Evolutionary conservation across 1,140 invertebrate genomes (phyloP).

Genomic region (Agrypnia vestita): DNA sequence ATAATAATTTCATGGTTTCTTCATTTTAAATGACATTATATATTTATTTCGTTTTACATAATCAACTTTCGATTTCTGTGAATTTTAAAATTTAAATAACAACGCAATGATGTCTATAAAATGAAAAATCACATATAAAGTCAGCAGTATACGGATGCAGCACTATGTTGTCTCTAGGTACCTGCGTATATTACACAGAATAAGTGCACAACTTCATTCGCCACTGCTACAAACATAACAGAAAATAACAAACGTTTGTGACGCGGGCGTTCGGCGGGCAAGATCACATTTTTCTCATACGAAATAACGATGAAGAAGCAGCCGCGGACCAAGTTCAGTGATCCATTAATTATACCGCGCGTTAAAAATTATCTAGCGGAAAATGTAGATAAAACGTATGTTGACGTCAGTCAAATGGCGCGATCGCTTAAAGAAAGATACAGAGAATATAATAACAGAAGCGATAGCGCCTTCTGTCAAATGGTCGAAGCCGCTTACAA

Average conservation of each 20-base stretch:
- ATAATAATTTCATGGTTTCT: no score
- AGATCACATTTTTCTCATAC: constrained; percentile 12
- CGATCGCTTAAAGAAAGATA: constrained; percentile 80
- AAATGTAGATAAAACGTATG: constrained; percentile 80
- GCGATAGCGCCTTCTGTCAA: constrained; percentile 78
- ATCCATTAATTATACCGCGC: constrained; percentile 69
- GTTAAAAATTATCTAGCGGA: constrained; percentile 80
- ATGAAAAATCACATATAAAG: background rate
- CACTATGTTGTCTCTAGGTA: background rate
- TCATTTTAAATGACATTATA: no score
- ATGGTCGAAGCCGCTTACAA: constrained; percentile 76
- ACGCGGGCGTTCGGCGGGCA: constrained; percentile 46
- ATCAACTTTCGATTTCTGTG: no score
- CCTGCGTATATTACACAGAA: background rate
- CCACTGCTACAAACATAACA: background rate
- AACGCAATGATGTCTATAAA: background rate
- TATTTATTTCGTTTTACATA: no score
- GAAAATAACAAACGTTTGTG: constrained; percentile 4
- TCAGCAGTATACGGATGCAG: background rate
- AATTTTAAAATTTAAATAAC: background rate
- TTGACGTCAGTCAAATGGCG: constrained; percentile 84
- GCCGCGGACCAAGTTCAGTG: constrained; percentile 55
- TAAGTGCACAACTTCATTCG: background rate
- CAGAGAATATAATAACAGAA: constrained; percentile 81
- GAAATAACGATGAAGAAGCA: constrained; percentile 51